Base-by-base conservation (phyloP, 1,140 invertebrate species). In the Pseudomyrmex dendroicus region DNA sequence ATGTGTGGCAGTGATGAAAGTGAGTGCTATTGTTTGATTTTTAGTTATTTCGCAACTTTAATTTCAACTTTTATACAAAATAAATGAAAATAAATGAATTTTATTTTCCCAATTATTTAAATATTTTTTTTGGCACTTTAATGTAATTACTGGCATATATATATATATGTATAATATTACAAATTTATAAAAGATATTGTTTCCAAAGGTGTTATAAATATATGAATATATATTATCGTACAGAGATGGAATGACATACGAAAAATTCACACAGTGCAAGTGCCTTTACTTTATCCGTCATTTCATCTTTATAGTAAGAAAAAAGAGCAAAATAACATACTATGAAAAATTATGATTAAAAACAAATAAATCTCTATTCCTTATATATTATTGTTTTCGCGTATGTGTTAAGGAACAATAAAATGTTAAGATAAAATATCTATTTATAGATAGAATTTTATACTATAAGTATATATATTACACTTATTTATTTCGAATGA, bases 201-300 rank as follows among this genome's bases (percentile, higher is more conserved):
- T 35, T 35, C 35, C 35, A 52, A 52, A 52, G 9, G 12, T 61
- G 22, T 46, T 54, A 48, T 77, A 9, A 54, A 22, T 25, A 7
- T 54, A 20, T 22, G 25, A 35, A 35, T 61, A 46, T 77, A 17
- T 70, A 52, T 78, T 59, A 25, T 70, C 15, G 13, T 48, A 59
- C 48, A 25, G 20, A 70, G 67, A 70, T 59, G 56, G 22, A 70
- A 44, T 59, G 12, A 78, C 13, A 20, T 13, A 86, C 83, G 61
- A 54, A 57, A 5, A 50, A n/a, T 63, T 86, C 46, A 84, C 35
- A 82, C 82, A 83, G 57, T 74, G 84, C 85, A 74, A 89, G 87
- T 88, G 87, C 86, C 86, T 88, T 88, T 77, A 85, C 66, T 15
- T 10, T 57, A 52, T 84, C 46, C 15, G 68, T 82, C 67, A 82